A percentile compares a stretch with the other conserved stretches of the same genome.
phyloP scores from a whole-genome alignment of 2,113 vertebrate species.

The Saccopteryx leptura region DNA sequence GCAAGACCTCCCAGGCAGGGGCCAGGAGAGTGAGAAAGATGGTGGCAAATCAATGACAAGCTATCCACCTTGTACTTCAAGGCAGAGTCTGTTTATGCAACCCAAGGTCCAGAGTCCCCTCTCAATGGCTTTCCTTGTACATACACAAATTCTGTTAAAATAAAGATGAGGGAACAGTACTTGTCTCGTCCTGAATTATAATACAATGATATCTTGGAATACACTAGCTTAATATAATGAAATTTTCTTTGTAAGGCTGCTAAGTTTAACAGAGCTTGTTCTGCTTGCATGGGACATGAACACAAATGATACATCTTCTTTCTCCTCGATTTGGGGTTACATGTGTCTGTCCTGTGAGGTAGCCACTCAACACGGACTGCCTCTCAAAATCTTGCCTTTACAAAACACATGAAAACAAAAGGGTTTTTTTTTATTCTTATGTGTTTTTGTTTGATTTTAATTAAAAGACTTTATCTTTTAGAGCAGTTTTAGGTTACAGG shows the following conservation, averaged over 20 bases:
- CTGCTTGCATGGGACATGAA: neutral
- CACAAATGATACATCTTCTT: neutral
- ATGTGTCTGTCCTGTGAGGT: neutral
- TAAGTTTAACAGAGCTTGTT: neutral
- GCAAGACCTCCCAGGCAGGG: neutral
- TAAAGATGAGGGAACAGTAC: neutral
- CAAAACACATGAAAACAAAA: neutral
- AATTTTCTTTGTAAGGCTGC: neutral
- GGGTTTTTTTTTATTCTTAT: neutral
- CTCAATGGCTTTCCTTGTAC: neutral
- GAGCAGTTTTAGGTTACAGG: neutral
- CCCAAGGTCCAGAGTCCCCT: neutral
- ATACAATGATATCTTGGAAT: neutral
- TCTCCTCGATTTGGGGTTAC: neutral
- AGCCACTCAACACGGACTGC: neutral
- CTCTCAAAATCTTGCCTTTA: constrained; percentile 29
- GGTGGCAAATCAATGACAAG: neutral
- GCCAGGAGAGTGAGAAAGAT: neutral
- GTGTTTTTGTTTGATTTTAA: neutral
- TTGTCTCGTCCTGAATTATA: neutral
- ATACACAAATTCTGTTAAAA: neutral
- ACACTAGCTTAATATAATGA: neutral
- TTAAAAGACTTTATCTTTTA: neutral
- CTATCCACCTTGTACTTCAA: neutral
- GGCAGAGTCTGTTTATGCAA: neutral